These are phyloP conservation scores for Pseudorhiza aurosa DNA, from an alignment of 30 jellyfish, hydroid and myxozoan species.

Conservation along the genomic window DNA sequence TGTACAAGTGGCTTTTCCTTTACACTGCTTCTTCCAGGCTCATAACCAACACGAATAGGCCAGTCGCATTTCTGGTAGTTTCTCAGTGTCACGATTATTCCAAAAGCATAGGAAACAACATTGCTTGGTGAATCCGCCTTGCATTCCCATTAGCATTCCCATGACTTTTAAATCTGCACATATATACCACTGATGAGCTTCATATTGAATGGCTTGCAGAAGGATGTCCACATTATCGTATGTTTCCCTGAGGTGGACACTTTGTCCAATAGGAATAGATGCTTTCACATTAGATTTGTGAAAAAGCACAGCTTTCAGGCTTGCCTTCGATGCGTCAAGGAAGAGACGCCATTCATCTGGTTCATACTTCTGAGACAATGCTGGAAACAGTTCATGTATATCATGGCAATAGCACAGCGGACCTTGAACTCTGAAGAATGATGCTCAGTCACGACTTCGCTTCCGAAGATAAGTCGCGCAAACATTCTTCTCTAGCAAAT, in stretches of 20 bases:
- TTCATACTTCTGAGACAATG: slow-evolving; percentile 32
- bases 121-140: slow-evolving; percentile 35
- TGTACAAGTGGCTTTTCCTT: no score
- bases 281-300: slow-evolving; percentile 9
- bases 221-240: slow-evolving; percentile 25
- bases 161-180: slow-evolving; percentile 32
- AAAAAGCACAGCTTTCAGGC: slow-evolving; percentile 15
- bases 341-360: slow-evolving; percentile 26
- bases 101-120: slow-evolving; percentile 36
- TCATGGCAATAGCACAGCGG: slow-evolving; percentile 25
- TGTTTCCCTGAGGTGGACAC: slow-evolving; percentile 19
- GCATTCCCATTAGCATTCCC: slow-evolving; percentile 24
- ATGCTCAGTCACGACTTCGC: slow-evolving; percentile 18
- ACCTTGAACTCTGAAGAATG: slow-evolving; percentile 24
- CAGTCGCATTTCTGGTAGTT: slow-evolving; percentile 12
- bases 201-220: slow-evolving; percentile 30
- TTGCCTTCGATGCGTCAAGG: slow-evolving; percentile 16
- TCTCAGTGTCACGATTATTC: slow-evolving; percentile 25
- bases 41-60: background rate
- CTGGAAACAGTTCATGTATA: background rate
- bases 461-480: slow-evolving; percentile 16
- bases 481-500: slow-evolving; percentile 12
- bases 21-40: no score
- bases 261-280: slow-evolving; percentile 18
- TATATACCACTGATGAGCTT: slow-evolving; percentile 21